Base-by-base conservation (phyloP, 2,888 invertebrate species). In the Agrotis exclamationis region DNA sequence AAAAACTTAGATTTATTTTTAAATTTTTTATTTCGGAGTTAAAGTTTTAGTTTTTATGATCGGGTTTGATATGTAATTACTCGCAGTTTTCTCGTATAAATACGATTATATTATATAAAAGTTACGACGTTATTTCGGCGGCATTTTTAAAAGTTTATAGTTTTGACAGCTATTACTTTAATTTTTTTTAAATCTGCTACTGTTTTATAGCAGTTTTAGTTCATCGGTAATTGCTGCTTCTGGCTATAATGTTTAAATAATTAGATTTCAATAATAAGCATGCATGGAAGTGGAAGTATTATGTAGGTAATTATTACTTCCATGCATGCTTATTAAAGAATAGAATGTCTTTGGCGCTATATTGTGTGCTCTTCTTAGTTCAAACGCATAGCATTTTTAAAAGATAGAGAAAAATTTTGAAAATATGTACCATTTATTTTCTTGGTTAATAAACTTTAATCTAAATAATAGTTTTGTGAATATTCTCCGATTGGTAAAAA, bases 1-100 rank as follows among this genome's bases (percentile, higher is more conserved):
- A 64, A 76, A 79, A 80, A 76, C 62, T 76, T 24, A 63, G 74
- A 81, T 78, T 62, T 74, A 58, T 67, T 74, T 78, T 74, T 79
- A 73, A 74, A 63, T 70, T 78, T 80, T 68, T 28, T 39, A 54
- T 56, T 54, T 64, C 48, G 18, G n/a, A 44, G 16, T 59, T 59
- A 59, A 63, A 57, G 50, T 64, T 78, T 74, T 66, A 60, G 51
- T 76, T 68, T 67, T 73, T 84, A 71, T 74, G 54, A 33, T 28
- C 53, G 50, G 47, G 47, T 73, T 53, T 62, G 57, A 62, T 68
- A 62, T 70, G 73, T 80, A 77, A 85, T 83, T 83, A 75, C 51
- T 70, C 14, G 47, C 56, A 67, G 65, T 84, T 78, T 78, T 78
- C 75, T 71, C 75, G 39, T 50, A 54, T 60, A 45, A 59, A 70